Evolutionary conservation across 2,888 invertebrate species (phyloP).

Genomic region (Ectropis crepuscularia): DNA sequence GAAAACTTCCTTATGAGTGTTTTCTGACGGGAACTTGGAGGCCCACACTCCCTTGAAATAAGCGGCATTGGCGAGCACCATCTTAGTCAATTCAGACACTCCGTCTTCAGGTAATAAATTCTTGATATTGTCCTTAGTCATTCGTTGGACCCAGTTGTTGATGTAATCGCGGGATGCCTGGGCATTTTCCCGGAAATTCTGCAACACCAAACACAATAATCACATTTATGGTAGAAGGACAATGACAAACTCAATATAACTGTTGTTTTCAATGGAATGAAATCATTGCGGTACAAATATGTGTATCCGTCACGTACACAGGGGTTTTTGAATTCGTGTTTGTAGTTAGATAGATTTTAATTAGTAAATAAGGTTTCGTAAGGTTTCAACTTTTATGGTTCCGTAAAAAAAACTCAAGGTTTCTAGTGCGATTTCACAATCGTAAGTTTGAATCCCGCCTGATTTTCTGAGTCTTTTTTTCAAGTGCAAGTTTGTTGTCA

Average conservation of each 20-base stretch:
- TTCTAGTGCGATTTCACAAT: no score
- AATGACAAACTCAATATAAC: background rate
- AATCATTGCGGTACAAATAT: conserved; percentile 11
- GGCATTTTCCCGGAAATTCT: conserved; percentile 87
- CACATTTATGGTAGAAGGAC: conserved; percentile 11
- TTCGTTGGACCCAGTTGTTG: conserved; percentile 91
- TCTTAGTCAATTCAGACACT: conserved; percentile 86
- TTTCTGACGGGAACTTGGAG: conserved; percentile 88
- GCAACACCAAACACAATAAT: conserved; percentile 36
- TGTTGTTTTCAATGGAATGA: background rate
- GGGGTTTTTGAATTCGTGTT: background rate
- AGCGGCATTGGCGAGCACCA: conserved; percentile 94
- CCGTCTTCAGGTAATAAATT: conserved; percentile 88
- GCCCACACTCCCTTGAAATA: conserved; percentile 96
- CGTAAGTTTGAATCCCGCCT: no score
- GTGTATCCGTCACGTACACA: conserved; percentile 6
- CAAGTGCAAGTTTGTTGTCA: no score
- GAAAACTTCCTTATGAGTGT: conserved; percentile 90
- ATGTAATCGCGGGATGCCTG: conserved; percentile 86
- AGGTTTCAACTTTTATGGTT: no score
- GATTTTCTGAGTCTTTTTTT: no score
- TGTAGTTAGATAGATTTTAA: background rate
- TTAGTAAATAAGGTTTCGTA: no score
- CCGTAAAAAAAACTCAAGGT: no score
- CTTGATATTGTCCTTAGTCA: conserved; percentile 91